These are phyloP conservation scores for Platycercus adscitus DNA, from an alignment of 2,113 vertebrate genomes.

Conservation along the genomic window DNA sequence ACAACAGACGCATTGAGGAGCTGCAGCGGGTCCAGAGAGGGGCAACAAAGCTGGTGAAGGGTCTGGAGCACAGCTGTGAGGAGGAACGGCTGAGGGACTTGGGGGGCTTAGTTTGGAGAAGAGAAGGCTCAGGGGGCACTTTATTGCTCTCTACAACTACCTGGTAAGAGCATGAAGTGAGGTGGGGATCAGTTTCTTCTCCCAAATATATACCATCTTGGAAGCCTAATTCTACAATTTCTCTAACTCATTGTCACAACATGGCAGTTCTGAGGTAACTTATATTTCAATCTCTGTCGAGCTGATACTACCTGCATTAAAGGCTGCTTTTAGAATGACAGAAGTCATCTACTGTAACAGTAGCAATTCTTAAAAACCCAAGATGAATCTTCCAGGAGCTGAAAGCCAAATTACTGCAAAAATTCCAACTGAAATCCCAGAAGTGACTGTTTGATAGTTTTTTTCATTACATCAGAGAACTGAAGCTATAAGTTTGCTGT, in stretches of 20 bases:
- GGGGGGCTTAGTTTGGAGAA: neutral
- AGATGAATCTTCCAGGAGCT: constrained; percentile 5
- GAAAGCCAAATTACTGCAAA: constrained; percentile 17
- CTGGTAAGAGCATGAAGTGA: neutral
- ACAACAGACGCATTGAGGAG: neutral
- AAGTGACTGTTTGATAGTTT: neutral
- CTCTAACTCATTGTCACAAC: neutral
- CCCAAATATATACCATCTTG: neutral
- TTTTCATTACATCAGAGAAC: neutral
- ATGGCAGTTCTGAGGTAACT: neutral
- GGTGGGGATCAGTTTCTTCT: neutral
- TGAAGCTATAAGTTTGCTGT: neutral
- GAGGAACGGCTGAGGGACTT: neutral
- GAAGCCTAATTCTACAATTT: constrained; percentile 14
- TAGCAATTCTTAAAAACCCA: neutral
- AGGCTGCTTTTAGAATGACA: constrained; percentile 10
- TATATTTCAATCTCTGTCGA: neutral
- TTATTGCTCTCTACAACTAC: neutral
- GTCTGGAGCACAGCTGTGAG: neutral
- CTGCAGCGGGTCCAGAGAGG: neutral
- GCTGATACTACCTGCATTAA: neutral
- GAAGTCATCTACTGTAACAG: neutral
- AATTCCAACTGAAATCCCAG: constrained; percentile 24
- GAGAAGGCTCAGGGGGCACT: neutral
- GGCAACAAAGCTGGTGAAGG: neutral